Evolutionary conservation across 2,113 vertebrate species (phyloP).

Genomic region (Dinomys branickii): DNA sequence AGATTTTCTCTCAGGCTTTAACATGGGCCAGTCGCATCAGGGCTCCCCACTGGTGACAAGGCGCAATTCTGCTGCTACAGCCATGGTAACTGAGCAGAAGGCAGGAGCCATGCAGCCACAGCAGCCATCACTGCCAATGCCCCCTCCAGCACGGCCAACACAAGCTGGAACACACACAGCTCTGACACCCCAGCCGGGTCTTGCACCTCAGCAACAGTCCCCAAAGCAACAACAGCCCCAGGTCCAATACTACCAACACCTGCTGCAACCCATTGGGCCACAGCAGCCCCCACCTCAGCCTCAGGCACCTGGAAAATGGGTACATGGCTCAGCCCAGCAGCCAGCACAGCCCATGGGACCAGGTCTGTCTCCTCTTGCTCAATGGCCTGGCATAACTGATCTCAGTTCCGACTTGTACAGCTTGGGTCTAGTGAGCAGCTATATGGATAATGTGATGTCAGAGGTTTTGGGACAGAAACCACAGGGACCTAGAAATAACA

Average conservation of each 20-base stretch:
- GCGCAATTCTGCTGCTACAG: conserved; percentile 94
- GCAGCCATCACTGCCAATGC: conserved; percentile 82
- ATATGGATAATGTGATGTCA: conserved; percentile 98
- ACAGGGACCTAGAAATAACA: conserved; percentile 98
- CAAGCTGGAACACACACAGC: conserved; percentile 89
- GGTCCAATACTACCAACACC: conserved; percentile 95
- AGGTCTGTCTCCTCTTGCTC: conserved; percentile 93
- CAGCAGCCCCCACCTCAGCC: conserved; percentile 80
- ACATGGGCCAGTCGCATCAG: conserved; percentile 99
- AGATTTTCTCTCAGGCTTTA: conserved; percentile 99
- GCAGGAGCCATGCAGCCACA: conserved; percentile 87
- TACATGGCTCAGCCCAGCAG: conserved; percentile 89
- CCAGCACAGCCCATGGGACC: conserved; percentile 87
- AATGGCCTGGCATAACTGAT: conserved; percentile 95
- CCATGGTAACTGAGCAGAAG: conserved; percentile 93
- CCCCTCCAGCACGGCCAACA: conserved; percentile 68
- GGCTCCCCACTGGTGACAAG: conserved; percentile 95
- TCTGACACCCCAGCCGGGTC: conserved; percentile 89
- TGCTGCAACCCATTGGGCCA: conserved; percentile 92
- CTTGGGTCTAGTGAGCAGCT: conserved; percentile 97
- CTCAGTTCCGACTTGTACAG: conserved; percentile 98
- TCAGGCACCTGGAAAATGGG: conserved; percentile 93
- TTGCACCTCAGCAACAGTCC: conserved; percentile 86
- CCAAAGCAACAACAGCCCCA: conserved; percentile 91
- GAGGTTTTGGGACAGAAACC: conserved; percentile 98